Conservation (phyloP, 30 jellyfish, hydroid and myxozoan genomes). For the Aurelia aurita region DNA sequence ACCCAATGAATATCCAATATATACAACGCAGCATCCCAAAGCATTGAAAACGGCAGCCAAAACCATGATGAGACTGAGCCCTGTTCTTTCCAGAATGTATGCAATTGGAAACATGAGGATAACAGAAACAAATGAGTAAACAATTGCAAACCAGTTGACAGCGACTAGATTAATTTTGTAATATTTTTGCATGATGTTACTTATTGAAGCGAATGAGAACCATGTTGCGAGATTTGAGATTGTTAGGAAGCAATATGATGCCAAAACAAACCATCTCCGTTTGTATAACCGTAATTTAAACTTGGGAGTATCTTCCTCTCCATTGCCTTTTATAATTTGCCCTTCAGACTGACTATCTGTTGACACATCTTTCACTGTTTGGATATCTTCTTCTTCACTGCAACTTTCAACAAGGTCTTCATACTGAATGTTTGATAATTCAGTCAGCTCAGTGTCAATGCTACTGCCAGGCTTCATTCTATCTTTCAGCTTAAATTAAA, state of each 20-base stretch:
- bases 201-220: constrained; percentile 81
- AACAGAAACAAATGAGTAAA: constrained; percentile 55
- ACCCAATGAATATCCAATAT: constrained; percentile 45
- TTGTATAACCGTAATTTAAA: constrained; percentile 10
- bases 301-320: neutral
- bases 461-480: too few relatives aligned
- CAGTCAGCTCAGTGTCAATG: too few relatives aligned
- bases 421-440: too few relatives aligned
- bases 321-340: too few relatives aligned
- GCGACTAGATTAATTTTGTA: constrained; percentile 56
- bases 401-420: too few relatives aligned
- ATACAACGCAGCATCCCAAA: constrained; percentile 73
- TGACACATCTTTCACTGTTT: too few relatives aligned
- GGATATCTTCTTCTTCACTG: too few relatives aligned
- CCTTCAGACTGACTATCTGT: too few relatives aligned
- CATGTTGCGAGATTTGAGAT: constrained; percentile 71
- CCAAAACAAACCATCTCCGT: constrained; percentile 78
- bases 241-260: constrained; percentile 74
- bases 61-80: constrained; percentile 62
- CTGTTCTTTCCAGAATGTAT: constrained; percentile 58
- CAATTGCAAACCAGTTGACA: constrained; percentile 80
- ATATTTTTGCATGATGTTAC: constrained; percentile 67
- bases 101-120: constrained; percentile 77
- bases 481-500: too few relatives aligned
- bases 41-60: constrained; percentile 66